Conservation (phyloP, 2,113 vertebrate genomes). For the Meriones unguiculatus region DNA sequence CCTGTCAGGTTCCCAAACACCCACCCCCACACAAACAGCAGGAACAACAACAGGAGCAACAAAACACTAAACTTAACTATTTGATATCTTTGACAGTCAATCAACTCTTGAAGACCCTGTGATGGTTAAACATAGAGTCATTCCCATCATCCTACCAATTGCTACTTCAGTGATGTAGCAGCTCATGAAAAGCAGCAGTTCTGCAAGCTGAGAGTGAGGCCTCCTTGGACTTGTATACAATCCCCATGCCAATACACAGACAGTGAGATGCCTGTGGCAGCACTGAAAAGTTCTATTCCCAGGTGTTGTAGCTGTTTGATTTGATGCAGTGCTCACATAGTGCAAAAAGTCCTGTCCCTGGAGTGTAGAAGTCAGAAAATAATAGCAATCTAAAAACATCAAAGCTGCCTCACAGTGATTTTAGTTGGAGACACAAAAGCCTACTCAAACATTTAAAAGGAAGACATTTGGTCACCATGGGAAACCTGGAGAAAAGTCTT, state of each 20-base stretch:
- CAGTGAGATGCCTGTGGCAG: neutral
- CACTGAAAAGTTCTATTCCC: constrained; percentile 35
- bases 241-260: neutral
- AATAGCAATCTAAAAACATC: neutral
- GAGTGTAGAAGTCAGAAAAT: constrained; percentile 29
- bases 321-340: neutral
- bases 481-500: neutral
- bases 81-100: neutral
- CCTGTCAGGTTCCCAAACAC: neutral
- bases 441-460: neutral
- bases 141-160: neutral
- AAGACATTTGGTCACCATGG: neutral
- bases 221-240: neutral
- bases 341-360: neutral
- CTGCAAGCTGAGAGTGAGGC: neutral
- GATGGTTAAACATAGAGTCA: neutral
- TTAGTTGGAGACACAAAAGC: neutral
- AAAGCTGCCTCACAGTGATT: neutral
- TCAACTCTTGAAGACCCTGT: neutral
- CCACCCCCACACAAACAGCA: neutral
- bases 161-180: neutral
- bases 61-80: neutral
- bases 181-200: neutral
- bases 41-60: neutral
- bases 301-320: neutral